phyloP scores from a whole-genome alignment of 2,888 invertebrate genomes.

The Tachystola acroxantha region DNA sequence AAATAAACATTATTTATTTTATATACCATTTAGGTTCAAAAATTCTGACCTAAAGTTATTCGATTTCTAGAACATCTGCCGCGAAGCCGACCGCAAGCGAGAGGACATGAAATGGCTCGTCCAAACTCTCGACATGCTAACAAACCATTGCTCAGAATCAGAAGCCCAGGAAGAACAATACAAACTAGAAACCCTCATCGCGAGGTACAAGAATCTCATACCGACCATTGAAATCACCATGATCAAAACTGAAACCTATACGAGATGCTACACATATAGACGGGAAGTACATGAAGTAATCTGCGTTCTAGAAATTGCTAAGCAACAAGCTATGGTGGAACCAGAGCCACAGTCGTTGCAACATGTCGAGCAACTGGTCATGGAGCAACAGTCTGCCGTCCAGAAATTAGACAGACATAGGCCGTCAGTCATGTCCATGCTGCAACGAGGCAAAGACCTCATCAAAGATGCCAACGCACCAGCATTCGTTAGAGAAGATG shows the following conservation, averaged over 20 bases:
- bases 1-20: no score
- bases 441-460: constrained; percentile 94
- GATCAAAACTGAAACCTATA: constrained; percentile 94
- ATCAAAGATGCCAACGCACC: constrained; percentile 92
- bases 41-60: no score
- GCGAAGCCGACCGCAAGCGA: constrained; percentile 92
- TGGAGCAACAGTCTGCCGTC: constrained; percentile 90
- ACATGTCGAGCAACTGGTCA: constrained; percentile 85
- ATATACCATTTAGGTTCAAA: no score
- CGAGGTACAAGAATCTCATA: constrained; percentile 93
- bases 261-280: constrained; percentile 94
- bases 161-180: constrained; percentile 90
- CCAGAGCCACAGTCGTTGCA: constrained; percentile 84
- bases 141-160: constrained; percentile 88
- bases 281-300: constrained; percentile 93
- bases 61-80: constrained; percentile 86
- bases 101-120: constrained; percentile 98
- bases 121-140: constrained; percentile 91
- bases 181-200: constrained; percentile 88
- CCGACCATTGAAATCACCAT: constrained; percentile 95
- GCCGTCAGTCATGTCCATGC: constrained; percentile 91
- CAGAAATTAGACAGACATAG: constrained; percentile 90
- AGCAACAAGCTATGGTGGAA: constrained; percentile 83
- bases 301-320: constrained; percentile 85
- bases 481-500: constrained; percentile 89